Evolutionary conservation across 2,888 invertebrate genomes (phyloP).

Genomic region (Gonocerus acuteangulatus): DNA sequence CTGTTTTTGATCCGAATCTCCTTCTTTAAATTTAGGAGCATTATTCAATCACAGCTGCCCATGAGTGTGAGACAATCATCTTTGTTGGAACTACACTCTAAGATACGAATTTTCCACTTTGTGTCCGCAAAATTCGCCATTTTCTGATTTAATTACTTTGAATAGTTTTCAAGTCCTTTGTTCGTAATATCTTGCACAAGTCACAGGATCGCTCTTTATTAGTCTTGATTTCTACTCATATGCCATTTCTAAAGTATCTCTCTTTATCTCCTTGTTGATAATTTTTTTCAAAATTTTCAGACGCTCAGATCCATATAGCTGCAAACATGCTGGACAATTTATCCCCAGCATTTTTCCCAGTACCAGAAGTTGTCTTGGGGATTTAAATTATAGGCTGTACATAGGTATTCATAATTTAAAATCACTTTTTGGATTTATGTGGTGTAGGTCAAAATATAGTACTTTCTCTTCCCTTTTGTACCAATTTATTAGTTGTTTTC

Average conservation of each 20-base stretch:
- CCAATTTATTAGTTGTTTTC: no score
- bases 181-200: conserved; percentile 36
- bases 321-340: no score
- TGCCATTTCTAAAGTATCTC: neutral
- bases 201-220: conserved; percentile 38
- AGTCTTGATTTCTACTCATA: conserved; percentile 34
- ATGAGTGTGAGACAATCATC: conserved; percentile 39
- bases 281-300: conserved; percentile 30
- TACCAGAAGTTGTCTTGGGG: no score
- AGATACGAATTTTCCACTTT: conserved; percentile 33
- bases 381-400: no score
- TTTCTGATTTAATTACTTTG: neutral
- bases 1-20: conserved; percentile 27
- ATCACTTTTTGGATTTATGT: no score
- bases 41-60: no score
- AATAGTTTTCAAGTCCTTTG: conserved; percentile 18
- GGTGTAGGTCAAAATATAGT: no score
- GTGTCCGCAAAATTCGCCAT: no score
- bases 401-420: no score
- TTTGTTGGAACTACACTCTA: conserved; percentile 40
- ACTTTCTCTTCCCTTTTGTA: no score
- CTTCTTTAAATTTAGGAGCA: conserved; percentile 31
- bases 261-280: conserved; percentile 16
- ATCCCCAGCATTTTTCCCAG: no score
- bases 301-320: no score